These are phyloP conservation scores for Sceloporus tristichus DNA, from an alignment of 2,113 vertebrate species.

Conservation along the genomic window DNA sequence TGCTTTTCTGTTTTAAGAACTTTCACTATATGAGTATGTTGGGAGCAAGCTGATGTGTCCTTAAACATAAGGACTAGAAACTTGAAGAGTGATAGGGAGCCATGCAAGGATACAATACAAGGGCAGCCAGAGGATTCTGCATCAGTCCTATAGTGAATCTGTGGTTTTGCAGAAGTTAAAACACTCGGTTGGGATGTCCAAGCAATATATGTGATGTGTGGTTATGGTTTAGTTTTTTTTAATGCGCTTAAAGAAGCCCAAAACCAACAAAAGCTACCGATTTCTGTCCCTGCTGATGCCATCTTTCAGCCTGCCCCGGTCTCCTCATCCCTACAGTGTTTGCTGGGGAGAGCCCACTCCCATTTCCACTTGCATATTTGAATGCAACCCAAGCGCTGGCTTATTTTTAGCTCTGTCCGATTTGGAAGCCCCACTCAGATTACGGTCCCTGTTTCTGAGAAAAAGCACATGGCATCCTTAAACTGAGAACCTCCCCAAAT, in stretches of 20 bases:
- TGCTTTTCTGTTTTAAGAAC: not conserved
- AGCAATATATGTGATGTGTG: too few species aligned
- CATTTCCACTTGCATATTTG: not conserved
- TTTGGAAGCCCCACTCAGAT: not conserved
- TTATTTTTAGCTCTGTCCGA: not conserved
- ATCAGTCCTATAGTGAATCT: too few species aligned
- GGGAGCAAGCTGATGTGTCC: not conserved
- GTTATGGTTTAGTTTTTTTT: too few species aligned
- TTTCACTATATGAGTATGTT: not conserved
- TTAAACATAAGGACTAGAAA: not conserved
- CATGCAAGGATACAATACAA: too few species aligned
- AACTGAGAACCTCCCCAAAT: not conserved
- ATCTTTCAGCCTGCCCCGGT: conserved; percentile 21
- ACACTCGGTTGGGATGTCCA: not conserved
- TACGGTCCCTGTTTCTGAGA: not conserved
- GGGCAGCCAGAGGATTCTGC: too few species aligned
- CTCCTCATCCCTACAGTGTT: fast-evolving
- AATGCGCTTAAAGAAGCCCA: too few species aligned
- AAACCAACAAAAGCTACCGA: too few species aligned
- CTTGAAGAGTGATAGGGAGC: not conserved
- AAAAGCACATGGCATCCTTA: not conserved
- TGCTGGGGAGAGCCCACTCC: not conserved
- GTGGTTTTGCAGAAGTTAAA: not conserved
- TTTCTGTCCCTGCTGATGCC: conserved; percentile 56
- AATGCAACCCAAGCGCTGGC: fast-evolving